These are phyloP conservation scores for Troides helena DNA, from an alignment of 2,888 invertebrate species.

Conservation along the genomic window DNA sequence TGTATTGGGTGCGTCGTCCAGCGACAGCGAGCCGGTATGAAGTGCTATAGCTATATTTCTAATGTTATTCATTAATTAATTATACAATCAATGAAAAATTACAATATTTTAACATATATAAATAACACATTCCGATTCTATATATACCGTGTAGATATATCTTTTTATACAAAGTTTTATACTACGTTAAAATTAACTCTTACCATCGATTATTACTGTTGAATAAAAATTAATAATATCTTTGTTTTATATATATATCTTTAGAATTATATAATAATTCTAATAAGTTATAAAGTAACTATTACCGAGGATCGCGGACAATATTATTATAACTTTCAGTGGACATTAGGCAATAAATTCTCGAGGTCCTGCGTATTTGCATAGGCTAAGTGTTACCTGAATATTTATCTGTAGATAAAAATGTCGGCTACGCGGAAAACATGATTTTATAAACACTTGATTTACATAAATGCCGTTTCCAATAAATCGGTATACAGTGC, in stretches of 20 bases:
- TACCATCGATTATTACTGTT: no score
- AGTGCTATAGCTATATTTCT: constrained; percentile 19
- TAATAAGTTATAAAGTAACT: background rate
- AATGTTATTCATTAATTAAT: background rate
- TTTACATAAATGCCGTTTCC: constrained; percentile 49
- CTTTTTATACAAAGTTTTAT: no score
- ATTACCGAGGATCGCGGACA: background rate
- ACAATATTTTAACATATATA: background rate
- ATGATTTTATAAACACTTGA: constrained; percentile 49
- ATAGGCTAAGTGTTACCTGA: constrained; percentile 65
- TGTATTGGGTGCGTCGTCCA: constrained; percentile 34
- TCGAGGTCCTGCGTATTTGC: constrained; percentile 56
- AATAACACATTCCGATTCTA: no score
- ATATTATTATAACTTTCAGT: constrained; percentile 39
- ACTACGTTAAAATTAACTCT: no score
- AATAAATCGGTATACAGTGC: constrained; percentile 28
- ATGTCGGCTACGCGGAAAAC: constrained; percentile 51
- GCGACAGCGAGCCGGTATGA: constrained; percentile 22
- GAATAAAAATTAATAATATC: no score
- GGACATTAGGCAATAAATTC: constrained; percentile 34
- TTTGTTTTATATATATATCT: background rate
- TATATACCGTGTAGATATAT: no score
- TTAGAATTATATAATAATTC: background rate
- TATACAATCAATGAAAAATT: background rate
- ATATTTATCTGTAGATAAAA: constrained; percentile 63